Evolutionary conservation across 2,888 invertebrate genomes (phyloP), one percentile per base, ranked within the genome.

Genomic region (Stenichneumon culpator): DNA sequence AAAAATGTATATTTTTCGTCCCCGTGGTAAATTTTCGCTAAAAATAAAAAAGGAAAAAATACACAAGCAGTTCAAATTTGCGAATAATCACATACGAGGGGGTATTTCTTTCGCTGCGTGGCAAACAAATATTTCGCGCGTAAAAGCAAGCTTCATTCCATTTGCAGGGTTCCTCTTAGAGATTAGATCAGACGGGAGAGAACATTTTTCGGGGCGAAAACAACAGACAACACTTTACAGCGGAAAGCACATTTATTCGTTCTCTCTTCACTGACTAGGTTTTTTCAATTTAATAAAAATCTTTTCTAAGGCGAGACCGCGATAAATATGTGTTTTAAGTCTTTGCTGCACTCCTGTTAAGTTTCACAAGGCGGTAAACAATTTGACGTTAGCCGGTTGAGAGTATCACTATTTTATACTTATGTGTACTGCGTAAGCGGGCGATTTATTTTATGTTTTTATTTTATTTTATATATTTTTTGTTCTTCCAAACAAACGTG

Each of bases 191-290:
- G 52, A 22, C 14, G 28, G 50, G 36, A 19, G 60, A 47, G 75
- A 44, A 28, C 6, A 69, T 28, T 19, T 39, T 50, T 57, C 54
- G 28, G 19, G 28, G 32, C 39, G 39, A 60, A 63, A 81, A 68
- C 22, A 80, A 39, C 39, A 63, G 36, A 72, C 52, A 50, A 67
- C 47, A 54, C 16, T 54, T 81, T 72, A 77, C 82, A 83, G 79
- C 77, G 82, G 80, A 87, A 82, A 86, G 84, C 79, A 87, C 81
- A 85, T 86, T 85, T 86, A 87, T 86, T 87, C 82, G 57, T 87
- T 83, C 81, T 83, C 69, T 86, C 73, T 82, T 83, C 82, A 79
- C 86, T 87, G 87, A 87, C 87, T 86, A 85, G 86, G 72, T 79
- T 82, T 77, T 74, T 80, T 80, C 86, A 86, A 81, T 86, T 84